Percentiles rank a stretch among this genome's conserved stretches.
Evolutionary conservation across 2,113 vertebrate species (phyloP).

Genomic region (Calyptommatus sinebrachiatus): DNA sequence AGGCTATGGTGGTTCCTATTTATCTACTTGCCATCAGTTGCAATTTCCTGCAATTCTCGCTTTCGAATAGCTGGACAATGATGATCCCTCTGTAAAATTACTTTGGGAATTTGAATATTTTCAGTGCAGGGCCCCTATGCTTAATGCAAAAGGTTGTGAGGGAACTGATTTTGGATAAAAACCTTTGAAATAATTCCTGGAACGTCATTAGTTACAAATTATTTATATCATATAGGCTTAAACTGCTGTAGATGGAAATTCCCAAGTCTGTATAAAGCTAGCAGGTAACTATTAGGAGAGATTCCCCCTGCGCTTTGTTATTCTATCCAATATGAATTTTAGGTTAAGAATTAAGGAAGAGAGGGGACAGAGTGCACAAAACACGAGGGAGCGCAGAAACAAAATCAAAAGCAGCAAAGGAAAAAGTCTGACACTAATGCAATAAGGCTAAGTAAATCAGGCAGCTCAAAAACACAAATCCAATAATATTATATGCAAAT

Average conservation of each 20-base stretch:
- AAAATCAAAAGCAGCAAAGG: fast-evolving
- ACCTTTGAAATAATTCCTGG: fast-evolving
- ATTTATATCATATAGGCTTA: fast-evolving
- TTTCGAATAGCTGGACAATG: no score
- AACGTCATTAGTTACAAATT: fast-evolving
- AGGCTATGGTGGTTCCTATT: no score
- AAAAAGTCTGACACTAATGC: not conserved
- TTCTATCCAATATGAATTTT: not conserved
- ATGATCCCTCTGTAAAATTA: no score
- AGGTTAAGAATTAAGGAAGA: fast-evolving
- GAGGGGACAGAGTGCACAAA: not conserved
- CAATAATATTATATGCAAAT: not conserved
- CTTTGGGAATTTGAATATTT: no score
- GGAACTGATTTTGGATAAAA: constrained; percentile 15
- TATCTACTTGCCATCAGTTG: no score
- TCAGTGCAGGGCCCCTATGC: not conserved
- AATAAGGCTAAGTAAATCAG: fast-evolving
- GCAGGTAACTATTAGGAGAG: fast-evolving
- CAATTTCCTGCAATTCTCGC: no score
- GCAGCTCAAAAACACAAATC: not conserved
- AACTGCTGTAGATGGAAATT: fast-evolving
- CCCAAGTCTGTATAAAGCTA: not conserved
- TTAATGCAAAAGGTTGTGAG: not conserved
- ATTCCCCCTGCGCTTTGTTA: no score
- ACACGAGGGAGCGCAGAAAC: not conserved